Evolutionary conservation across 2,888 invertebrate genomes (phyloP), one percentile per base, ranked within the genome.

Genomic region (Xylota sylvarum): DNA sequence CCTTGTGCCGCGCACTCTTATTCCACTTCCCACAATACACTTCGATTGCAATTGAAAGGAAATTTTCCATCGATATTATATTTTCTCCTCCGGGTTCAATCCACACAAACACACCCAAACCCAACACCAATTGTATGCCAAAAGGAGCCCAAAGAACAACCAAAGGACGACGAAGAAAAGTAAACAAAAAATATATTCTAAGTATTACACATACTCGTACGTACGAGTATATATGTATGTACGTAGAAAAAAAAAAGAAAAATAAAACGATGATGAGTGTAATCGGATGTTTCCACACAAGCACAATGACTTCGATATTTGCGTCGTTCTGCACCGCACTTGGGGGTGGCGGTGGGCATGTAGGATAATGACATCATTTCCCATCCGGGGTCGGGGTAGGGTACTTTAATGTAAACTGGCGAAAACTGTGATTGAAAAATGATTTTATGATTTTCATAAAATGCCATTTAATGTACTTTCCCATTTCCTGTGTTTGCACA

Each of bases 371-470:
- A 23, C 23, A 23, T 23, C 23, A 23, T 23, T 23, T 23, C 23
- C 23, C 23, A 23, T 23, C 3, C 2, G 23, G 23, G 3, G 23
- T 23, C 23, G 27, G 48, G 7, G 30, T 5, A 35, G 46, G 32
- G 50, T 48, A 37, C 58, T 48, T 37, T n/a, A 62, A 48, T 10
- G 69, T 32, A 52, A 69, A 60, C 60, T 69, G 50, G n/a, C 46
- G 37, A 72, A 64, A 72, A 72, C 70, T 48, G 46, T 72, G 79
- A 79, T 70, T 79, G 79, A 79, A 79, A 79, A 79, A 79, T 70
- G 79, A 79, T 79, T 79, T 79, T 62, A 62, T 79, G 70, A 79
- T 70, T 79, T 79, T 70, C 78, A 70, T 70, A 62, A 79, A 72
- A 62, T n/a, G 46, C 35, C 64, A 37, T 56, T 72, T 79, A 79